Conservation (phyloP, 2,888 invertebrate genomes). For the Helicoverpa assulta region DNA sequence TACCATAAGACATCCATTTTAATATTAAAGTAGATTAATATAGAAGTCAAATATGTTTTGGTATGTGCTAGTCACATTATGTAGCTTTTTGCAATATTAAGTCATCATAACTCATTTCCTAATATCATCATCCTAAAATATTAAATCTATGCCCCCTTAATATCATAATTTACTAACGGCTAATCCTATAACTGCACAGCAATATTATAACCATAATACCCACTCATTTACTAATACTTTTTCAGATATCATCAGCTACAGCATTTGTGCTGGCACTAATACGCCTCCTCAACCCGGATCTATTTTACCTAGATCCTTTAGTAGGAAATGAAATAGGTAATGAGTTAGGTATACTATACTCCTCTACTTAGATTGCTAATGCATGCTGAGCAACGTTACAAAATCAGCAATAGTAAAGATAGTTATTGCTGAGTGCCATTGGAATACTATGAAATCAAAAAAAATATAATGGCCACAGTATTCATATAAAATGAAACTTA, state of each 20-base stretch:
- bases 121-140: too few relatives aligned
- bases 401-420: neutral
- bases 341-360: slow-evolving; percentile 47
- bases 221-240: slow-evolving; percentile 31
- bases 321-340: slow-evolving; percentile 78
- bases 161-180: too few relatives aligned
- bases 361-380: slow-evolving; percentile 38
- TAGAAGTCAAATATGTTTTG: neutral
- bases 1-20: too few relatives aligned
- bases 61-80: neutral
- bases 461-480: neutral
- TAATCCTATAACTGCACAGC: neutral
- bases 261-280: slow-evolving; percentile 81
- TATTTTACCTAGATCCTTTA: slow-evolving; percentile 79
- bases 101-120: neutral
- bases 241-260: slow-evolving; percentile 84
- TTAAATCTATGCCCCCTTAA: too few relatives aligned
- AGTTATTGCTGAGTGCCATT: slow-evolving; percentile 6
- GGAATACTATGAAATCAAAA: neutral
- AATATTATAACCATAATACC: neutral
- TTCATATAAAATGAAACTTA: neutral
- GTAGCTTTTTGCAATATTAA: fast-evolving
- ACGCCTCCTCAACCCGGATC: slow-evolving; percentile 78
- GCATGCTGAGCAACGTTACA: slow-evolving; percentile 28
- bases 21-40: neutral